Evolutionary conservation across 2,113 vertebrate genomes (phyloP).

Genomic region (Gallinago jamesoni): DNA sequence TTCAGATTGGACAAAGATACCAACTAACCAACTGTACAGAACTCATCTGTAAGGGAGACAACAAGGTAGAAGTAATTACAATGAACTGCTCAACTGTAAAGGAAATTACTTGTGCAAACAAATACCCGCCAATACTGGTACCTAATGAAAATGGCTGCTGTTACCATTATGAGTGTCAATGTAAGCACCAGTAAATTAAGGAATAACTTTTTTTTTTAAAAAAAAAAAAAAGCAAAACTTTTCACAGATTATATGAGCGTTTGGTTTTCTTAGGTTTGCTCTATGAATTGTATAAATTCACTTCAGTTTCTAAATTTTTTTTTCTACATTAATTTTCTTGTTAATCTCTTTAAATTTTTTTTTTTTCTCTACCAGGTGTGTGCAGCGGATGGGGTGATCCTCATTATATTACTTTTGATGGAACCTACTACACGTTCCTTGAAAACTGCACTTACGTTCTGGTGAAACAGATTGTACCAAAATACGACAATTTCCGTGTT

Average conservation of each 20-base stretch:
- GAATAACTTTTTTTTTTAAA: not conserved
- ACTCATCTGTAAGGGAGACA: slow-evolving; percentile 84
- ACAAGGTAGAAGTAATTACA: slow-evolving; percentile 73
- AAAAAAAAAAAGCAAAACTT: not conserved
- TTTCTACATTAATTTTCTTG: not conserved
- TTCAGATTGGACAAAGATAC: slow-evolving; percentile 84
- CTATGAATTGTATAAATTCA: not conserved
- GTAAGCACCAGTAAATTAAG: slow-evolving; percentile 74
- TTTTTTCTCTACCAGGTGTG: slow-evolving; percentile 74
- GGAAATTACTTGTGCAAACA: slow-evolving; percentile 83
- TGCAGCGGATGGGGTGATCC: slow-evolving; percentile 84
- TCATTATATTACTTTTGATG: slow-evolving; percentile 89
- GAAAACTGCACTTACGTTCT: slow-evolving; percentile 87
- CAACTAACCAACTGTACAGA: slow-evolving; percentile 82
- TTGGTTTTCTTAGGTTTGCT: not conserved
- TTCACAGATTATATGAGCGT: not conserved
- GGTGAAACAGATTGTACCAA: slow-evolving; percentile 82
- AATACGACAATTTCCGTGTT: slow-evolving; percentile 78
- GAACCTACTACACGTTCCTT: slow-evolving; percentile 81
- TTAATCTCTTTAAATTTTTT: not conserved
- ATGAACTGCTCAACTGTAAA: slow-evolving; percentile 76
- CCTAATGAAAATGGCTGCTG: slow-evolving; percentile 83
- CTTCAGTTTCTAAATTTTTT: not conserved
- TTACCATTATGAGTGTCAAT: slow-evolving; percentile 83
- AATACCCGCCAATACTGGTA: slow-evolving; percentile 76